Percentiles rank a stretch among this genome's conserved stretches.
phyloP scores from a whole-genome alignment of 2,888 invertebrate genomes.

The Xestia ashworthii region DNA sequence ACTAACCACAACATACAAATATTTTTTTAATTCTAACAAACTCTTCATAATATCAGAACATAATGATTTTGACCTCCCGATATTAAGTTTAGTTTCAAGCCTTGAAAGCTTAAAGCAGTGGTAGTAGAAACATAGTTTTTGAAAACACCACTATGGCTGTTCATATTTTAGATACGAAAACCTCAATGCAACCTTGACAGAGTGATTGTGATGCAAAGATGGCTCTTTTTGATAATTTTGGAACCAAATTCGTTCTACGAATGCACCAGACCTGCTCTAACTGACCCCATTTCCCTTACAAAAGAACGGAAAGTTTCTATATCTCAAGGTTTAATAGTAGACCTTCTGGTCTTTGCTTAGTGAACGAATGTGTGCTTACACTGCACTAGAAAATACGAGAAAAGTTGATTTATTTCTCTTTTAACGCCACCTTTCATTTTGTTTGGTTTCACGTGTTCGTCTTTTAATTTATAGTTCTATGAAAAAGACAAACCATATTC shows the following conservation, averaged over 20 bases:
- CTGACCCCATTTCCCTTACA: not conserved
- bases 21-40: too few relatives aligned
- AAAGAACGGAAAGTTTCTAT: not conserved
- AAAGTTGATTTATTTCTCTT: slow-evolving; percentile 19
- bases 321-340: not conserved
- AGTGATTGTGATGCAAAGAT: not conserved
- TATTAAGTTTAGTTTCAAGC: too few relatives aligned
- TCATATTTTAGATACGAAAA: not conserved
- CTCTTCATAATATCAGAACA: too few relatives aligned
- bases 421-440: slow-evolving; percentile 16
- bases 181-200: not conserved
- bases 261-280: not conserved
- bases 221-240: not conserved
- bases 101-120: too few relatives aligned
- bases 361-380: not conserved
- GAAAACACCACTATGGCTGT: not conserved
- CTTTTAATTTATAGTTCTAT: not conserved
- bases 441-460: slow-evolving; percentile 13
- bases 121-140: not conserved
- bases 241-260: not conserved
- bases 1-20: too few relatives aligned
- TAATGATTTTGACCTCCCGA: too few relatives aligned
- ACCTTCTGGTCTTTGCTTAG: slow-evolving; percentile 21
- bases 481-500: not conserved
- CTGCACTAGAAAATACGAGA: slow-evolving; percentile 10